Evolutionary conservation across 2,797 vertebrate species (phyloP), one percentile per base, ranked within the genome.

Genomic region (Bradypodion ventrale): DNA sequence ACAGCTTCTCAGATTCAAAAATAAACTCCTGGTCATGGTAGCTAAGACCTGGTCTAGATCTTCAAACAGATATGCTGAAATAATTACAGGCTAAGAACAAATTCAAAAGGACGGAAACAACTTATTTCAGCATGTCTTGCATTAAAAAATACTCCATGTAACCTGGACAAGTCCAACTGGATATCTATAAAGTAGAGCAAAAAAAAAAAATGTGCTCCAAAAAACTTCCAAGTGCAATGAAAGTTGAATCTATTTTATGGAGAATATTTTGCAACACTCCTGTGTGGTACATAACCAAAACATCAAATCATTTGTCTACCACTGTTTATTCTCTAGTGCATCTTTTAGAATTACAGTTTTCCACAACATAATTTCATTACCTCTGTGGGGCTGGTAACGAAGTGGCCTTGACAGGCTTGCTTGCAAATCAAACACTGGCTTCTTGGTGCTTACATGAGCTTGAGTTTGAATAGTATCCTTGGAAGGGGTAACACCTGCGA

Each of bases 401-500:
- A 99, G 98, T 0, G 98, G 97, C 73, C 97, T 97, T 7, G 98
- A 96, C 85, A 99, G 96, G 89, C 98, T 99, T 46, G 97, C 97
- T 95, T 99, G 96, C 87, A 99, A 96, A 88, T 99, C 97, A 94
- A 99, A 99, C 0, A 40, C 65, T 2, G 92, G 81, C 89, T 98
- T 99, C 92, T 96, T 96, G 1, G 95, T 93, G 4, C 94, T 95
- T 1, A 97, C 96, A 19, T 97, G 97, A 74, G 89, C 87, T 2
- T 60, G 74, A 21, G 83, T 12, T 1, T 85, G 68, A 87, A 94
- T 94, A 5, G 91, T 94, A 88, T 98, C 96, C 85, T 97, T 94
- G 78, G 97, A 98, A 0, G 97, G 92, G 5, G 94, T 96, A 40
- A 89, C 77, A 89, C 93, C 98, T 97, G 37, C 12, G 52, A 66